Base-by-base conservation (phyloP, 2,888 invertebrate species). In the Micropterix aruncella region DNA sequence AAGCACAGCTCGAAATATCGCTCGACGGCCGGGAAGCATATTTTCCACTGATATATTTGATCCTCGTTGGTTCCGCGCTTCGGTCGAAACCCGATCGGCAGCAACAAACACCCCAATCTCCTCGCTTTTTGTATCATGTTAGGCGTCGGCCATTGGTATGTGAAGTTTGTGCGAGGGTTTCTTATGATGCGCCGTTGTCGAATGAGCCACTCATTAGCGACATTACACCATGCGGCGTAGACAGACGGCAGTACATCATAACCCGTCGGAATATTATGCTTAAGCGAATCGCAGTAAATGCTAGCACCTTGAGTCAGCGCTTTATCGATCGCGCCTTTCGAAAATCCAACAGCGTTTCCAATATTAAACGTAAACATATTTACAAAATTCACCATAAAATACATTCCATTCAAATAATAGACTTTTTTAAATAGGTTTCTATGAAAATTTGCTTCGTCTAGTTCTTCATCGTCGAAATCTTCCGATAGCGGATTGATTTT, bases 21-120 rank as follows among this genome's bases (percentile, higher is more conserved):
- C 59, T 88, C 87, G 0, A 83, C 86, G 44, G 79, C 77, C 0
- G 86, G 85, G 56, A 87, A 89, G 37, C 75, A 73, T 2, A 88
- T 69, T 59, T 79, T 80, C 89, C 89, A 90, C 59, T 89, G 85
- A 16, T 86, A 62, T 46, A 77, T 73, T 41, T 76, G 73, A 19
- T 77, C 71, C 1, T 72, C 65, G 57, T 82, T 83, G 15, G 62
- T 58, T 2, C 75, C 73, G 44, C 74, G 66, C 54, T 79, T 80
- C 3, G 77, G 74, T 40, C 77, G 66, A 58, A 75, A 81, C 4
- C 84, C 83, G 48, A 79, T 65, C 0, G 89, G 88, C 9, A 84
- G 71, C 18, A 85, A 61, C 49, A 82, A 74, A 53, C 81, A 85
- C 2, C 83, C 81, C 43, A 78, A 73, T 2, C 73, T 73, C 44